Evolutionary conservation across 2,797 vertebrate genomes (phyloP).

Genomic region (Onychomys arenicola): DNA sequence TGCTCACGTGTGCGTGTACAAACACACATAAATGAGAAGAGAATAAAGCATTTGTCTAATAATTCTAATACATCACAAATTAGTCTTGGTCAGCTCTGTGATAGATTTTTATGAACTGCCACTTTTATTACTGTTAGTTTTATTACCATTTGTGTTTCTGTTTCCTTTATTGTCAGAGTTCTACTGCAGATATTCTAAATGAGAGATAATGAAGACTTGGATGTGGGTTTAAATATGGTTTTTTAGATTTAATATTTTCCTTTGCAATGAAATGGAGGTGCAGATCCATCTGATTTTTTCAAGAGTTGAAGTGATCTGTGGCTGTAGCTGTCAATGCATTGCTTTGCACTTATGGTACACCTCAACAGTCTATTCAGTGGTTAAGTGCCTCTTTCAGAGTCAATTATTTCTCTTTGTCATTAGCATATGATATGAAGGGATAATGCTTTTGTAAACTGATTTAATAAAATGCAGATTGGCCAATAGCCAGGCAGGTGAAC

Average conservation of each 20-base stretch:
- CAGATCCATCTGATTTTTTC: neutral
- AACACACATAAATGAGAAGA: neutral
- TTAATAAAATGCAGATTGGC: too few species aligned
- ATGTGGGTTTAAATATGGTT: neutral
- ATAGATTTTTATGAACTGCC: neutral
- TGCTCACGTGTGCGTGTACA: rapidly evolving
- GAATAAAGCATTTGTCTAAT: neutral
- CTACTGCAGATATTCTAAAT: neutral
- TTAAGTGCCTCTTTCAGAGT: neutral
- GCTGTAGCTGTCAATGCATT: neutral
- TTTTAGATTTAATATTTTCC: neutral
- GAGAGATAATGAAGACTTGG: neutral
- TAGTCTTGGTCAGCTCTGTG: neutral
- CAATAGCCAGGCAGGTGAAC: too few species aligned
- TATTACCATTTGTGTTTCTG: neutral
- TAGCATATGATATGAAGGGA: neutral
- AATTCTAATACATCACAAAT: neutral
- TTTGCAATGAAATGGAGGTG: neutral
- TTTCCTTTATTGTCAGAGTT: neutral
- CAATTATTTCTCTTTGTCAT: neutral
- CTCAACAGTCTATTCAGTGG: neutral
- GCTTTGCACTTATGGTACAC: neutral
- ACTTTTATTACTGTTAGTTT: neutral
- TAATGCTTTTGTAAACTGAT: too few species aligned
- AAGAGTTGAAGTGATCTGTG: neutral